Base-by-base conservation (phyloP, 2,113 vertebrate species). In the Vulpes ferrilata region DNA sequence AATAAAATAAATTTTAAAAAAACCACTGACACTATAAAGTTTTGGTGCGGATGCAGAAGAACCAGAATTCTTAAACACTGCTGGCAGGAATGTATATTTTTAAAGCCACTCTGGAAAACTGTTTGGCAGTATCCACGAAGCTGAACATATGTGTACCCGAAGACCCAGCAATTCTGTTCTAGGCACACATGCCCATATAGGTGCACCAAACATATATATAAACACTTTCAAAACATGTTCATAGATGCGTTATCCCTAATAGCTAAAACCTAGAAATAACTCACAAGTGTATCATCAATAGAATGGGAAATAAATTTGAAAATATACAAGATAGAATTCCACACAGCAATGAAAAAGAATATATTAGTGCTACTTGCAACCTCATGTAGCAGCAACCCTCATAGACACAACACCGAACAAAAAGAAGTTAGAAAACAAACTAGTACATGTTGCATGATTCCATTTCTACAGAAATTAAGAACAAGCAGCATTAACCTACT, bases 91-190 rank as follows among this genome's bases (percentile, higher is more conserved):
- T 57, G 12, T 76, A 53, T 55, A 83, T 25, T 87, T 38, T 74
- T 87, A 87, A 90, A 85, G 15, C 4, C 22, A 67, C 25, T 83
- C 67, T 78, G 60, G 60, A 93, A 97, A 92, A 43, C 69, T 53
- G 0, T 67, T 38, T 71, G 35, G 27, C 55, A 78, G 16, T 81
- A 51, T 57, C 57, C 87, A 74, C 20, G 57, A 83, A 94, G 23
- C 53, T 82, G 35, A 84, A 80, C 23, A 88, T 7, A 62, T 7
- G 6, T 43, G 23, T 59, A 32, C 7, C n/a, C 19, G 78, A 55
- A 73, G 32, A 25, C 3, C 6, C 20, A 69, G 57, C 12, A 64
- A 94, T 62, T 89, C 19, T 83, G 38, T 65, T 30, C 43, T 57
- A n/a, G 22, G 11, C 11, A 91, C 38, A 67, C 27, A 88, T 30